These are phyloP conservation scores for Physella acuta DNA, from an alignment of 1,140 invertebrate genomes.

Conservation along the genomic window DNA sequence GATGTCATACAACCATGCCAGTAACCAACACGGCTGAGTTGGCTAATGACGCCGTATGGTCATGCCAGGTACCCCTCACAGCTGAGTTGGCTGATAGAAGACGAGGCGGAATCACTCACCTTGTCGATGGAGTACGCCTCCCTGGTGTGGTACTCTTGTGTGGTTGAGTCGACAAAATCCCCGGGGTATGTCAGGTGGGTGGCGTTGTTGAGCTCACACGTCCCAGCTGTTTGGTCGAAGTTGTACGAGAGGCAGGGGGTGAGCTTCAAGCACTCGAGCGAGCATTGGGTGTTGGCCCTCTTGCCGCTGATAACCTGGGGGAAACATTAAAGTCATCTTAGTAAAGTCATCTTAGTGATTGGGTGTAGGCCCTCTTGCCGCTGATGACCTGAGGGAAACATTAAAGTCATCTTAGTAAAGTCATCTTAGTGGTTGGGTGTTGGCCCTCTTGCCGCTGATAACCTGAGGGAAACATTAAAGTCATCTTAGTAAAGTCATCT, in stretches of 20 bases:
- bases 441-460: neutral
- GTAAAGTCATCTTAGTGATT: neutral
- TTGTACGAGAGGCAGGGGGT: slow-evolving; percentile 1
- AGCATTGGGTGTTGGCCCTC: neutral
- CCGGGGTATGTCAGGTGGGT: neutral
- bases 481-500: neutral
- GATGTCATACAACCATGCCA: no score
- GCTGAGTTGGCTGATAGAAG: no score
- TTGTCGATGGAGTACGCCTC: neutral
- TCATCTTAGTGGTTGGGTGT: neutral
- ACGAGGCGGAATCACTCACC: no score
- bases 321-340: neutral
- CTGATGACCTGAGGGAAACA: neutral
- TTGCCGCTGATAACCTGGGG: slow-evolving; percentile 1
- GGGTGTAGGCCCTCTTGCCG: no score
- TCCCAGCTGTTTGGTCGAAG: neutral
- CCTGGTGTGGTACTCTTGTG: neutral
- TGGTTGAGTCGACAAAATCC: neutral
- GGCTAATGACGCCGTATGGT: no score
- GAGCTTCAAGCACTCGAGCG: slow-evolving; percentile 9
- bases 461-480: neutral
- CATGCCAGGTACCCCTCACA: no score
- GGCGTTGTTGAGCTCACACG: slow-evolving; percentile 14
- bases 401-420: neutral
- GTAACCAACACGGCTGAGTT: no score